Evolutionary conservation across 2,113 vertebrate genomes (phyloP).

Genomic region (Buteo buteo): DNA sequence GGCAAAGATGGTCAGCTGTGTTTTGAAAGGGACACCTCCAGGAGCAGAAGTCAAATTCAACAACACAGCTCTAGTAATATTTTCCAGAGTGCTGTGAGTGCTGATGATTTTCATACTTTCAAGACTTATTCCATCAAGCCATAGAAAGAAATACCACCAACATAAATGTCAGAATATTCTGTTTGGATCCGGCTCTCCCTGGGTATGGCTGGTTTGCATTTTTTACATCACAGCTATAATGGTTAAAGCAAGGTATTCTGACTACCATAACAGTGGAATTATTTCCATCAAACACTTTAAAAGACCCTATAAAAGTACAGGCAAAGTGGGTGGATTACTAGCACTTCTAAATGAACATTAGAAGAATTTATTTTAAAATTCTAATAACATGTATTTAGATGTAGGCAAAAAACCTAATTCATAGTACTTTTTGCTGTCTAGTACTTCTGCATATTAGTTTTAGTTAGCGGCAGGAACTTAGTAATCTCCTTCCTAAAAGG

Average conservation of each 20-base stretch:
- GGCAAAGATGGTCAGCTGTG: background rate
- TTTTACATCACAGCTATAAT: background rate
- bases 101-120: background rate
- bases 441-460: background rate
- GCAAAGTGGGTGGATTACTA: background rate
- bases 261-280: background rate
- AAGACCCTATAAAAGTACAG: background rate
- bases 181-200: background rate
- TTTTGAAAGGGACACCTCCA: conserved; percentile 40
- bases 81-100: conserved; percentile 3
- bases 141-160: background rate
- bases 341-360: background rate
- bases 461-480: background rate
- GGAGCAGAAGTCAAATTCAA: background rate
- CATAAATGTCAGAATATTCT: background rate
- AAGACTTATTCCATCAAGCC: background rate
- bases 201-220: background rate
- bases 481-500: background rate
- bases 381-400: background rate
- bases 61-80: background rate
- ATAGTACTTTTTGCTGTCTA: no score
- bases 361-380: background rate
- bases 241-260: background rate
- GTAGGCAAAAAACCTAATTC: background rate
- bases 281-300: background rate